A percentile compares a stretch with the other conserved stretches of the same genome.
Conservation (phyloP, 37 sponge, comb jelly and placozoan genomes). For the Crambe crambe region DNA sequence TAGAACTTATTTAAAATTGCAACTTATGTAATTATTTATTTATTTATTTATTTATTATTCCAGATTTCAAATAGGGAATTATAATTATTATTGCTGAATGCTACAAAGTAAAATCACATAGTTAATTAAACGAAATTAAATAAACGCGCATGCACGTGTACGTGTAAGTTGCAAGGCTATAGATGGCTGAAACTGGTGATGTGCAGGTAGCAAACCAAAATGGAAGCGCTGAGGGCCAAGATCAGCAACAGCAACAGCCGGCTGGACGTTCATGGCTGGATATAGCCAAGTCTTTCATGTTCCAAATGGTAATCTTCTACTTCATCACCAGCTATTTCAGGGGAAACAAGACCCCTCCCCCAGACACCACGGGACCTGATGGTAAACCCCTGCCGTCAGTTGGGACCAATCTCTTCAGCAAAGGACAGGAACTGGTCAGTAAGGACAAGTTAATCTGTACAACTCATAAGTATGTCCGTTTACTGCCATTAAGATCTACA, state of each 20-base stretch:
- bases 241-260: slow-evolving; percentile 9
- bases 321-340: slow-evolving; percentile 78
- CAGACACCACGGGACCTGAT: slow-evolving; percentile 14
- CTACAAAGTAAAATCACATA: no score
- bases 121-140: background rate
- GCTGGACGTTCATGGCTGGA: slow-evolving; percentile 39
- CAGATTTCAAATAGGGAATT: no score
- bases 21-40: no score
- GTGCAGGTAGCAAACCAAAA: background rate
- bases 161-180: background rate
- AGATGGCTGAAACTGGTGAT: background rate
- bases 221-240: background rate
- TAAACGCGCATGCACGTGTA: no score
- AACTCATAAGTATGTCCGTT: no score
- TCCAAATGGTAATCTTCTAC: slow-evolving; percentile 77
- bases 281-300: slow-evolving; percentile 38
- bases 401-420: slow-evolving; percentile 56
- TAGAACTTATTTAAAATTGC: background rate
- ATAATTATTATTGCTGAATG: no score
- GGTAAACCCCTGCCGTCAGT: slow-evolving; percentile 30
- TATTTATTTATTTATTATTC: no score
- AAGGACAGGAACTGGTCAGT: slow-evolving; percentile 58
- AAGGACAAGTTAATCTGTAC: no score
- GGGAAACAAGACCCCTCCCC: slow-evolving; percentile 35
- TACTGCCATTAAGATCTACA: no score